Evolutionary conservation across 23 tunicate species (phyloP), one percentile per base, ranked within the genome.

Genomic region (Styela clava): DNA sequence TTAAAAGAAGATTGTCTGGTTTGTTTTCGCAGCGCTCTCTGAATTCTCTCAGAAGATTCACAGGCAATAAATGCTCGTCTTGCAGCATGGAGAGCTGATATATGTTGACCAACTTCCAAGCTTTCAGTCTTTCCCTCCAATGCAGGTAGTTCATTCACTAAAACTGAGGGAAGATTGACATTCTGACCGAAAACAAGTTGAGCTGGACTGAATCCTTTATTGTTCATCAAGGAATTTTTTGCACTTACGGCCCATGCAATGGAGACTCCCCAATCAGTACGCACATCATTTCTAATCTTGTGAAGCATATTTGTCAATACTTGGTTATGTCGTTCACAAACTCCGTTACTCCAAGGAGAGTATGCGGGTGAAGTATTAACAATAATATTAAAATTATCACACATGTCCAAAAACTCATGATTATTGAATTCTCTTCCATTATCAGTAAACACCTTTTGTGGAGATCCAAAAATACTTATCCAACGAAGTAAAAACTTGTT

Each of bases 291-390:
- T 64, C 63, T 79, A n/a, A n/a, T n/a, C 19, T 79, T 79, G 5
- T 21, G 62, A 16, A 64, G 1, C 9, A 28, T 79, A 1, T 79
- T 28, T 5, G 52, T 79, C 16, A 79, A 3, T 12, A 64, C 64
- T 32, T 5, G 7, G 20, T 79, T 79, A 52, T 79, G 83, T 19
- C 73, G 63, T 63, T 79, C 83, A 63, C 83, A 79, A 31, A 79
- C 7, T 30, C 72, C 83, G 63, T 79, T 79, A 22, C 73, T 64
- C 83, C 83, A 79, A 1, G 83, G 83, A 63, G 72, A 79, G 27
- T 63, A 79, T 12, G 83, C 73, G 2, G 83, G 73, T 16, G 73
- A 34, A 23, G 83, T 79, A 27, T 2, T 2, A 56, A 79, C 83
- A 9, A 37, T 3, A 34, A 79, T 79, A 16, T 63, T 32, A 63